Conservation (phyloP, 2,113 vertebrate species). For the Chauna torquata region DNA sequence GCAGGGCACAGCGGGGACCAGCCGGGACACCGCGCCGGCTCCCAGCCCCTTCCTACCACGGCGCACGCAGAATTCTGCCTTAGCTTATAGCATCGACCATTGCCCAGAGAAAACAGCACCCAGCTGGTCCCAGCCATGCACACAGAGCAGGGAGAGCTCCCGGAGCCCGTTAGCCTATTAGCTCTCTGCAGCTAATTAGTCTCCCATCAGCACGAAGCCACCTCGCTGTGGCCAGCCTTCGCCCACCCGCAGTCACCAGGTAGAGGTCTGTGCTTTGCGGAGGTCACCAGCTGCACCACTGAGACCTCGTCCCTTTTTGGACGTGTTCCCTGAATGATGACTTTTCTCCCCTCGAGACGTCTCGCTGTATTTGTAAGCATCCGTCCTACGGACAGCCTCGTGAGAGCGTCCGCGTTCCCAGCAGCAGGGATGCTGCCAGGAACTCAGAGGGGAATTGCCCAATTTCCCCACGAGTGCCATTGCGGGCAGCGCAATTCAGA, state of each 20-base stretch:
- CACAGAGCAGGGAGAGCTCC: neutral
- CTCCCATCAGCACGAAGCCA: neutral
- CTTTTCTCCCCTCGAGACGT: neutral
- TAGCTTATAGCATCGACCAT: neutral
- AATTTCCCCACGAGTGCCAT: neutral
- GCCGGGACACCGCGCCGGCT: too few relatives aligned
- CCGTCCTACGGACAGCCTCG: neutral
- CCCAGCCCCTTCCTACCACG: neutral
- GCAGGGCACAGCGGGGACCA: too few relatives aligned
- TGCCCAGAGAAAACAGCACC: neutral
- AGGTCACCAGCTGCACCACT: neutral
- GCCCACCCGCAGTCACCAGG: neutral
- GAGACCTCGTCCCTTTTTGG: too few relatives aligned
- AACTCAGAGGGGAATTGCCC: accelerated
- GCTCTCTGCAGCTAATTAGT: too few relatives aligned
- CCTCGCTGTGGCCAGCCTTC: neutral
- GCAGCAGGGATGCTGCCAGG: neutral
- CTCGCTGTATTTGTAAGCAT: neutral
- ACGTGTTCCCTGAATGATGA: accelerated
- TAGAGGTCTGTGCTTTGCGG: neutral
- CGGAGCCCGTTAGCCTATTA: neutral
- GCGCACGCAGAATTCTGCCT: neutral
- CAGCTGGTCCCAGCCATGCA: neutral
- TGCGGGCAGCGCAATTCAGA: neutral
- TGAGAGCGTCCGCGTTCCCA: accelerated